Evolutionary conservation across 2,113 vertebrate genomes (phyloP).

Genomic region (Neogale vison): DNA sequence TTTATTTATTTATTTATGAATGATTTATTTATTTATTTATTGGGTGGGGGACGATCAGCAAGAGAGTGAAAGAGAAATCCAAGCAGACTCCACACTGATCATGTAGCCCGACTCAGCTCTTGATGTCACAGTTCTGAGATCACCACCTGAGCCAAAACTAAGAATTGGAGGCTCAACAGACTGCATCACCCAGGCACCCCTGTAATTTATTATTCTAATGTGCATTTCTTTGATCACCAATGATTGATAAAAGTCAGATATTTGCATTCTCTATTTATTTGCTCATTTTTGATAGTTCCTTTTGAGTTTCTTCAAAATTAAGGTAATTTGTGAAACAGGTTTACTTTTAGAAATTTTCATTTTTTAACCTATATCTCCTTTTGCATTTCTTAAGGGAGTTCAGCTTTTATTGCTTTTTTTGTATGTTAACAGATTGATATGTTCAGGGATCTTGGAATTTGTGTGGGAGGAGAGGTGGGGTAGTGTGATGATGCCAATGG

Average conservation of each 20-base stretch:
- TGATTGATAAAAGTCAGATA: background rate
- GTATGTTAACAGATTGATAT: background rate
- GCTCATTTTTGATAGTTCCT: background rate
- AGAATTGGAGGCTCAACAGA: background rate
- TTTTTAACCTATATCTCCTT: background rate
- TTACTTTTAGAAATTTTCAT: background rate
- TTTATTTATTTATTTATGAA: background rate
- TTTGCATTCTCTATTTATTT: background rate
- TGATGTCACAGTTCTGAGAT: background rate
- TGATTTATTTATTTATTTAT: background rate
- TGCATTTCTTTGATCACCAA: background rate
- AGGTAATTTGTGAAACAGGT: background rate
- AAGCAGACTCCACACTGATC: background rate
- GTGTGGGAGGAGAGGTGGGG: background rate
- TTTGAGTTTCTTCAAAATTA: background rate
- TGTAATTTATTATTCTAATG: background rate
- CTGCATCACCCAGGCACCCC: background rate
- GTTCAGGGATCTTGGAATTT: background rate
- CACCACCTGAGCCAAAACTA: background rate
- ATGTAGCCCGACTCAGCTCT: background rate
- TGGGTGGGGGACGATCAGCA: too few species aligned
- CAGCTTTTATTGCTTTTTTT: background rate
- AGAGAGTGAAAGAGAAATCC: background rate
- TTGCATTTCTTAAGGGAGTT: background rate
- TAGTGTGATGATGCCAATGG: background rate